Evolutionary conservation across 2,888 invertebrate species (phyloP).

Genomic region (Hydrotaea diabolus): DNA sequence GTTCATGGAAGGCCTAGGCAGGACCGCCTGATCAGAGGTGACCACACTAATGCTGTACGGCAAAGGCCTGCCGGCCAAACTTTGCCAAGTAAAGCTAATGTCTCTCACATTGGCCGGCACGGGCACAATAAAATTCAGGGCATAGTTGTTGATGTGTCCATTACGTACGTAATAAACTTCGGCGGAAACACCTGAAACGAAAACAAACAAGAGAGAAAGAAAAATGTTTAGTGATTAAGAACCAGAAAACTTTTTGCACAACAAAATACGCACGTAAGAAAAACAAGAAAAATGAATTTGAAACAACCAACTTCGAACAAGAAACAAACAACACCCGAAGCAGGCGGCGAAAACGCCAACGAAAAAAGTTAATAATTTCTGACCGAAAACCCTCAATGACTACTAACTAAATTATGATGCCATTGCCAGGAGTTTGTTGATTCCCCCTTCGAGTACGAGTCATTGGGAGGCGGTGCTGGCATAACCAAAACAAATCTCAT

Average conservation of each 20-base stretch:
- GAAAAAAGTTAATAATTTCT: constrained; percentile 39
- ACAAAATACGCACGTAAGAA: not conserved
- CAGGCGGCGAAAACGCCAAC: not conserved
- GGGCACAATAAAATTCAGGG: constrained; percentile 92
- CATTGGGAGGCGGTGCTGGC: not conserved
- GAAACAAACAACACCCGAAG: not conserved
- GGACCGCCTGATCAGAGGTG: constrained; percentile 87
- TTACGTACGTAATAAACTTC: constrained; percentile 95
- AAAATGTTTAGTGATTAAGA: constrained; percentile 25
- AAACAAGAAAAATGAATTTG: constrained; percentile 9
- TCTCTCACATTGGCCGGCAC: constrained; percentile 92
- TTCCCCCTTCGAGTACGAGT: not conserved
- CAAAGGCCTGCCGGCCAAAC: constrained; percentile 88
- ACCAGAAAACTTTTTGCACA: constrained; percentile 1
- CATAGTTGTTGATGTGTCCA: constrained; percentile 94
- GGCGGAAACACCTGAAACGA: constrained; percentile 87
- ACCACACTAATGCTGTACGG: constrained; percentile 91
- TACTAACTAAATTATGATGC: constrained; percentile 15
- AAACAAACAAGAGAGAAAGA: constrained; percentile 48
- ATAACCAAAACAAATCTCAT: constrained; percentile 38
- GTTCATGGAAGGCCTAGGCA: constrained; percentile 90
- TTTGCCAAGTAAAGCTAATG: constrained; percentile 96
- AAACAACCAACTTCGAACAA: not conserved
- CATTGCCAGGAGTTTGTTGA: not conserved
- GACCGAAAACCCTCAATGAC: constrained; percentile 38